Evolutionary conservation across 1,140 invertebrate species (phyloP).

Genomic region (Rhizoglyphus robini): DNA sequence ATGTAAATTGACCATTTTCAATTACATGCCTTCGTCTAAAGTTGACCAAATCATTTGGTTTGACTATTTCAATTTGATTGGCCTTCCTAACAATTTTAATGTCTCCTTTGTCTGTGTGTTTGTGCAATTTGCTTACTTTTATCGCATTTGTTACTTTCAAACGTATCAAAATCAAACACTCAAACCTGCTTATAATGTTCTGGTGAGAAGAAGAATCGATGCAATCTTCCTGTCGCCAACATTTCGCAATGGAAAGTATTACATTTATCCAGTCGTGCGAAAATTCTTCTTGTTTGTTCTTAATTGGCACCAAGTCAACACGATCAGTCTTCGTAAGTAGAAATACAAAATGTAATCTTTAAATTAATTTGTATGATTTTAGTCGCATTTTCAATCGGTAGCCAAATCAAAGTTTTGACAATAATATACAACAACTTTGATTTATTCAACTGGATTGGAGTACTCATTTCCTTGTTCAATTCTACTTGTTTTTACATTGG

Average conservation of each 20-base stretch:
- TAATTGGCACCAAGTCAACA: background rate
- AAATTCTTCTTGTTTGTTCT: background rate
- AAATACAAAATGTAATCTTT: too few relatives aligned
- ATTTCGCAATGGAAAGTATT: background rate
- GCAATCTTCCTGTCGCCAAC: background rate
- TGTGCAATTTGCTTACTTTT: background rate
- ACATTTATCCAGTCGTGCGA: background rate
- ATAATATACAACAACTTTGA: background rate
- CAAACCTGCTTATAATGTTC: background rate
- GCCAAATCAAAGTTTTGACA: background rate
- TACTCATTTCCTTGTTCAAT: background rate
- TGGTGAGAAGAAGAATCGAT: background rate
- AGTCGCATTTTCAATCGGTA: background rate
- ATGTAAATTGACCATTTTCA: too few relatives aligned
- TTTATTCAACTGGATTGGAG: background rate
- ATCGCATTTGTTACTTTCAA: background rate
- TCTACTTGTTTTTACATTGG: background rate
- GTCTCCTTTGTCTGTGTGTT: background rate
- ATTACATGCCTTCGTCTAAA: too few relatives aligned
- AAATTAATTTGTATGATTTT: too few relatives aligned
- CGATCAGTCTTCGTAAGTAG: too few relatives aligned
- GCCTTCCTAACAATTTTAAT: background rate
- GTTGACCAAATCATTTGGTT: background rate
- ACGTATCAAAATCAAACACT: background rate
- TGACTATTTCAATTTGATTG: background rate